These are phyloP conservation scores for Uloborus diversus DNA, from an alignment of 1,140 invertebrate genomes.

Conservation along the genomic window DNA sequence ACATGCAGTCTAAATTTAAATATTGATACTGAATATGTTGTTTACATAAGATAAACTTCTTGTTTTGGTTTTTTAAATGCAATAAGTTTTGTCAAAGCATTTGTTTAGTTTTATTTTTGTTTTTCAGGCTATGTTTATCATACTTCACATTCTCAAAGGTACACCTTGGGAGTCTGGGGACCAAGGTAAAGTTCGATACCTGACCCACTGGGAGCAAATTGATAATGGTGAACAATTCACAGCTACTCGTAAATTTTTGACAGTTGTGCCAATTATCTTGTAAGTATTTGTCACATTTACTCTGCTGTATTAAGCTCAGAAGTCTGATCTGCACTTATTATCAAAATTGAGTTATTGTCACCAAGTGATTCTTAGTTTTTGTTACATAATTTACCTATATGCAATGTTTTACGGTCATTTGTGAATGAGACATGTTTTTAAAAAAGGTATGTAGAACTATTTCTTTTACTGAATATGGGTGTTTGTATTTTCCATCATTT, in stretches of 20 bases:
- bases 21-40: no score
- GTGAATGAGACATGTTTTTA: no score
- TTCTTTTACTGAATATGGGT: not conserved
- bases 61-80: not conserved
- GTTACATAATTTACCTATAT: no score
- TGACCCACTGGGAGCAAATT: constrained; percentile 81
- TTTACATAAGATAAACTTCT: no score
- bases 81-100: not conserved
- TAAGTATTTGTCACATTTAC: constrained; percentile 64
- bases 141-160: constrained; percentile 76
- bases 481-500: not conserved
- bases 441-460: no score
- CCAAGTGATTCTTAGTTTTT: no score
- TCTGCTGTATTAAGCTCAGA: no score
- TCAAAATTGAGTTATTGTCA: no score
- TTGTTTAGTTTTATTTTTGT: constrained; percentile 46
- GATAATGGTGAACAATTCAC: constrained; percentile 78
- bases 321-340: no score
- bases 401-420: no score
- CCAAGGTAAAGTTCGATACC: constrained; percentile 71
- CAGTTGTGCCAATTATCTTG: constrained; percentile 73
- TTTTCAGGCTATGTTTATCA: constrained; percentile 72
- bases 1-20: no score
- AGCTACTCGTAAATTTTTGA: constrained; percentile 75
- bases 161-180: constrained; percentile 76